phyloP scores from a whole-genome alignment of 2,888 invertebrate genomes.

The Ashinkailepas kermadecensis region DNA sequence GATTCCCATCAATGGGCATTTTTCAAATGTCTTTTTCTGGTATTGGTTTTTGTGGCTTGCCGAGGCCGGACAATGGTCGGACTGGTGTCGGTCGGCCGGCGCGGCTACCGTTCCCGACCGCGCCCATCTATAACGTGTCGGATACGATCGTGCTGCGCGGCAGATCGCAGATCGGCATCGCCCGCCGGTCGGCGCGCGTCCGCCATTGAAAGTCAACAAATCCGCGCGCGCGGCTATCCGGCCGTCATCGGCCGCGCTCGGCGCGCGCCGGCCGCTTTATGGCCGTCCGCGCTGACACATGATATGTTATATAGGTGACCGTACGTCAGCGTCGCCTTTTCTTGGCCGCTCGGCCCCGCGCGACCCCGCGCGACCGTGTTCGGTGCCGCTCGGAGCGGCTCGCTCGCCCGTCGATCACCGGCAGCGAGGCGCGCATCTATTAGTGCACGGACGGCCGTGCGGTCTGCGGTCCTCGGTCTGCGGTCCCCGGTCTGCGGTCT shows the following conservation, averaged over 20 bases:
- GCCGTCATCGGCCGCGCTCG: not conserved
- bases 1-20: constrained; percentile 12
- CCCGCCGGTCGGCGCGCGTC: not conserved
- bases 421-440: not conserved
- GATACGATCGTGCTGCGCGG: not conserved
- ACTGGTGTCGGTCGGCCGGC: not conserved
- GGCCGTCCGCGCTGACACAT: not conserved
- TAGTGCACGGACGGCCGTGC: not conserved
- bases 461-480: not conserved
- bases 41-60: not conserved
- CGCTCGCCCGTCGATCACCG: too few species aligned
- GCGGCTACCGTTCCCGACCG: not conserved
- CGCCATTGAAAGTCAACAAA: constrained; percentile 20
- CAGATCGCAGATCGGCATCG: not conserved
- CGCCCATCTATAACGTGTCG: constrained; percentile 7
- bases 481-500: too few species aligned
- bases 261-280: not conserved
- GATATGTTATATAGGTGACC: constrained; percentile 5
- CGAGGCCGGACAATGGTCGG: not conserved
- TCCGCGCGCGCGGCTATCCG: constrained; percentile 5
- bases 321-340: not conserved
- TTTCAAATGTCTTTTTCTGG: constrained; percentile 22
- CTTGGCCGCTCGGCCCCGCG: not conserved
- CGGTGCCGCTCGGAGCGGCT: too few species aligned
- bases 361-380: not conserved